Base-by-base conservation (phyloP, 1,140 invertebrate species). In the Globodera ellingtonae region DNA sequence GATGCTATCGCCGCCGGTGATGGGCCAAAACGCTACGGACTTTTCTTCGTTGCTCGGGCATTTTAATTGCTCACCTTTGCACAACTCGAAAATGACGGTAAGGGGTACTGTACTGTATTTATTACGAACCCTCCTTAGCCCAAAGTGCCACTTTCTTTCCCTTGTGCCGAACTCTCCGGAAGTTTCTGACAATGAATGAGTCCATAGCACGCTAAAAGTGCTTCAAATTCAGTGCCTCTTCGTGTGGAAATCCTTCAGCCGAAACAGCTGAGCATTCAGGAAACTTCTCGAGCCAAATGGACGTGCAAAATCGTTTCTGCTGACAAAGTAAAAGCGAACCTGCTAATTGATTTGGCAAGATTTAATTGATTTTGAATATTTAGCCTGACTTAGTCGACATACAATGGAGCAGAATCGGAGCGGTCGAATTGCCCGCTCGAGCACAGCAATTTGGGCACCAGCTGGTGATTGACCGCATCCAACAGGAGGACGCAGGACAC, bases 271-370 rank as follows among this genome's bases (percentile, higher is more conserved):
- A 75, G 56, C 10, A 88, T 89, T 47, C 75, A 81, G 4, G 79
- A 89, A 69, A 86, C 88, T 67, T 66, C 79, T 46, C 67, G 86
- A 4, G 86, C 86, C 18, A 88, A 89, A 79, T 87, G 86, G 86
- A 84, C 82, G 56, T 87, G 86, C 67, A 83, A 86, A 75, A 73
- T 85, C 47, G 75, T 77, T 21, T 62, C 50, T 77, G 75, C 75
- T 3, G 10, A 65, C 18, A 77, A 77, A 21, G 73, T 75, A 47
- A 13, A 74, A 4, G 9, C 4, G 0, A 56, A 18, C 15, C 15
- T 13, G n/a, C 4, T 24, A 75, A 71, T 10, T 13, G 21, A 75
- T 72, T 75, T 13, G 5, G 21, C 44, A 75, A 10, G 6, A 7
- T 69, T 75, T 76, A 15, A 5, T 21, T 15, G 48, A 24, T 67